Evolutionary conservation across 2,888 invertebrate genomes (phyloP).

Genomic region (Julus scanicus): DNA sequence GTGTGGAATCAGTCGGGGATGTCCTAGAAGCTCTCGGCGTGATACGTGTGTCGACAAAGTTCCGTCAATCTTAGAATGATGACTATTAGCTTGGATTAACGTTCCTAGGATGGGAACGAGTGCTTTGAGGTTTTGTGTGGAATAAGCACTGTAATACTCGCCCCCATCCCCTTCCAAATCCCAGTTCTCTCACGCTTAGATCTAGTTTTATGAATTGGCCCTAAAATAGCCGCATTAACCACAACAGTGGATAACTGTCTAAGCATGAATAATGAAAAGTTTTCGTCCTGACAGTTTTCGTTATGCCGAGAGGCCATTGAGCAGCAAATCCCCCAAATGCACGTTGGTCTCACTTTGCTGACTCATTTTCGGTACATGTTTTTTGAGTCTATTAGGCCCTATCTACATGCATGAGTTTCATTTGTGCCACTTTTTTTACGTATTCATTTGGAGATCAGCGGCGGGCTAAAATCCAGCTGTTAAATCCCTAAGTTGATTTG

Average conservation of each 20-base stretch:
- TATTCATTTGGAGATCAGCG: conserved; percentile 44
- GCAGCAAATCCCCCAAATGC: conserved; percentile 13
- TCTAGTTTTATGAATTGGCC: neutral
- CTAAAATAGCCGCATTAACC: conserved; percentile 24
- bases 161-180: neutral
- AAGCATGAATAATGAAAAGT: conserved; percentile 35
- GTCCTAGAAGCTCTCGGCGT: too few species aligned
- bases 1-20: too few species aligned
- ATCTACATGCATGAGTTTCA: neutral
- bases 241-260: conserved; percentile 35
- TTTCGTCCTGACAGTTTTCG: conserved; percentile 3
- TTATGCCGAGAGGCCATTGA: neutral
- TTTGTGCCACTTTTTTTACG: conserved; percentile 36
- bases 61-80: too few species aligned
- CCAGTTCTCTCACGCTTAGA: neutral
- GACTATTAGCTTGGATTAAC: too few species aligned
- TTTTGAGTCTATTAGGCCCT: neutral
- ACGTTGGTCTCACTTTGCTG: conserved; percentile 12
- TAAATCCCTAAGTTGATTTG: conserved; percentile 48
- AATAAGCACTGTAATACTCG: too few species aligned
- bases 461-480: conserved; percentile 47
- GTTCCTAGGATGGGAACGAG: too few species aligned
- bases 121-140: too few species aligned
- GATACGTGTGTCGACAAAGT: too few species aligned
- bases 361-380: conserved; percentile 32